phyloP scores from a whole-genome alignment of 2,888 invertebrate species.

The Sympetrum striolatum region DNA sequence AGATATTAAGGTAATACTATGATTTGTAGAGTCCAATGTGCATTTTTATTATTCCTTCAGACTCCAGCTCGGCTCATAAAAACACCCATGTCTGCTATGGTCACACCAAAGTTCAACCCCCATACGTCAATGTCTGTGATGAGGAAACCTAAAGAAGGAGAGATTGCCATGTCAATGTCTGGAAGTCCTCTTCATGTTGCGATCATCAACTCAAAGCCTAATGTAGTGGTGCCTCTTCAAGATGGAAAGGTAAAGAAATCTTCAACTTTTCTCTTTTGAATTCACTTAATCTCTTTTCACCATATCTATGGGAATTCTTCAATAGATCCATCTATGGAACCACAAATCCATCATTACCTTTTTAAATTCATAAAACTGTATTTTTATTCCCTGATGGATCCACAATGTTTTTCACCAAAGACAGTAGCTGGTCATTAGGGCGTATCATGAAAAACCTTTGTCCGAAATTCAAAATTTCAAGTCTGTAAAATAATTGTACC shows the following conservation, averaged over 20 bases:
- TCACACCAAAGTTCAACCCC: conserved; percentile 59
- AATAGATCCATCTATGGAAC: too few species aligned
- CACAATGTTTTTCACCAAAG: too few species aligned
- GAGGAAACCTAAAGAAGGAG: conserved; percentile 68
- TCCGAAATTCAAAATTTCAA: too few species aligned
- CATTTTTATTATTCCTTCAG: not conserved
- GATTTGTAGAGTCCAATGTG: not conserved
- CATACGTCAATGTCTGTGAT: conserved; percentile 69
- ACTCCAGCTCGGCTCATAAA: not conserved
- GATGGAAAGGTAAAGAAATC: conserved; percentile 62
- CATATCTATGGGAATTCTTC: too few species aligned
- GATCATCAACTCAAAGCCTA: conserved; percentile 64
- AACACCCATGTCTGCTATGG: not conserved
- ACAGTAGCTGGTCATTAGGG: too few species aligned
- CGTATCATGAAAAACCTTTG: too few species aligned
- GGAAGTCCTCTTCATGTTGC: conserved; percentile 71
- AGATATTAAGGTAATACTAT: not conserved
- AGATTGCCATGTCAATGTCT: conserved; percentile 72
- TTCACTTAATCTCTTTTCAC: not conserved
- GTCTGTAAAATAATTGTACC: too few species aligned
- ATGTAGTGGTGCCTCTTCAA: conserved; percentile 70
- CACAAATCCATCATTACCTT: too few species aligned
- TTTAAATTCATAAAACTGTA: too few species aligned
- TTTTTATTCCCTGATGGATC: too few species aligned
- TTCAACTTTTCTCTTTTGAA: not conserved